Evolutionary conservation across 2,113 vertebrate genomes (phyloP), one percentile per base, ranked within the genome.

Genomic region (Camelus bactrianus): DNA sequence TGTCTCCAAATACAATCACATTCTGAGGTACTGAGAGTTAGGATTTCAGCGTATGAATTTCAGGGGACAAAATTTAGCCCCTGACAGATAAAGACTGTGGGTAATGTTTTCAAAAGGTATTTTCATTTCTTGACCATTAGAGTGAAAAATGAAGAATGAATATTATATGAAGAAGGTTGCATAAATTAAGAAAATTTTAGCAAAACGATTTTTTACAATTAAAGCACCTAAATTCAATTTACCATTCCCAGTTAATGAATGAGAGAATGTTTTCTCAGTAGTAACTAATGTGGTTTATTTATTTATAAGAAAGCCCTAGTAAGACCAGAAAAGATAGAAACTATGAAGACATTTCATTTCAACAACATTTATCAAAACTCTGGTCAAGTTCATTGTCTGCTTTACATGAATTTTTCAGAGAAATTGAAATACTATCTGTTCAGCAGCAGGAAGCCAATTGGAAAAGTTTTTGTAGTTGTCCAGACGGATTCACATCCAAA

Each of bases 391-490:
- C 50, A 52, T n/a, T 28, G 7, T 30, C 42, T 48, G 48, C 1
- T 85, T 92, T 30, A 20, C 30, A 58, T 70, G 50, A 58, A 52
- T 5, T 70, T 87, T 6, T 67, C 32, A 94, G 26, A 60, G 46
- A 93, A 95, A 70, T n/a, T 92, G 56, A 10, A 35, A 80, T 92
- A 65, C 70, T 86, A 81, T 73, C 16, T 83, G 58, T 52, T 58
- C 52, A 72, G 22, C 26, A 86, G 26, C 38, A 26, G 12, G 58
- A 80, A 88, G 11, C 15, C 28, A 86, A 32, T 22, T 56, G 60
- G 52, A 62, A 42, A 30, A 65, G 5, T 6, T 89, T 91, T 92
- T 80, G 15, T 58, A 87, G 65, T 56, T 52, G 13, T 93, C 92
- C 15, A 69, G 19, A 32, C 70, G 16, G 3, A 5, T 42, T 88